A percentile compares a stretch with the other conserved stretches of the same genome.
These are phyloP conservation scores for Fukomys damarensis DNA, from an alignment of 2,113 vertebrate species.

Conservation along the genomic window DNA sequence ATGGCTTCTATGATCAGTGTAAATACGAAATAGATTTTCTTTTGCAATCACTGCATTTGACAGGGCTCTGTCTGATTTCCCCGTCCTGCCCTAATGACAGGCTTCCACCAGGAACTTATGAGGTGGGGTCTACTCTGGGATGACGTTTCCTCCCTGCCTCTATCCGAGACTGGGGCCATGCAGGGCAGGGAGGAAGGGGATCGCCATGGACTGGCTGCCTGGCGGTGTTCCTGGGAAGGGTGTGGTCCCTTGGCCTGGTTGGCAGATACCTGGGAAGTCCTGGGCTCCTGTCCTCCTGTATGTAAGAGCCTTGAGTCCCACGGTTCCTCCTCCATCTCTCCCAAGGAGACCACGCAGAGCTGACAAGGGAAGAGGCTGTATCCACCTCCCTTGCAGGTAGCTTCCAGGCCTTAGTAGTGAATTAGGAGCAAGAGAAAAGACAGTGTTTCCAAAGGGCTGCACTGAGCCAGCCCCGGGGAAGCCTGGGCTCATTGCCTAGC, in stretches of 20 bases:
- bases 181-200: accelerated
- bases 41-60: not conserved
- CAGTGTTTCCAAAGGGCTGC: not conserved
- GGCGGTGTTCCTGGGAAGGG: not conserved
- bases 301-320: not conserved
- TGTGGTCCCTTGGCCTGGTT: not conserved
- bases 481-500: accelerated
- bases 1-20: not conserved
- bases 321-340: not conserved
- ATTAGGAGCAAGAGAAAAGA: not conserved
- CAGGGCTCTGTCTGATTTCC: not conserved
- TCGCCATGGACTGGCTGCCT: accelerated
- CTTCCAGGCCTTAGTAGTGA: not conserved
- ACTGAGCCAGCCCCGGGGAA: not conserved
- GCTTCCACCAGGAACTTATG: not conserved
- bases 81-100: not conserved
- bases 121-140: no score
- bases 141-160: not conserved
- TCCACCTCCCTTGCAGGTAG: not conserved
- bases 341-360: not conserved
- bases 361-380: not conserved
- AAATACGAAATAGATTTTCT: not conserved
- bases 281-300: not conserved
- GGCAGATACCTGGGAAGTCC: not conserved
- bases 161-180: not conserved